Evolutionary conservation across 2,797 vertebrate genomes (phyloP).

Genomic region (Liparis tanakae): DNA sequence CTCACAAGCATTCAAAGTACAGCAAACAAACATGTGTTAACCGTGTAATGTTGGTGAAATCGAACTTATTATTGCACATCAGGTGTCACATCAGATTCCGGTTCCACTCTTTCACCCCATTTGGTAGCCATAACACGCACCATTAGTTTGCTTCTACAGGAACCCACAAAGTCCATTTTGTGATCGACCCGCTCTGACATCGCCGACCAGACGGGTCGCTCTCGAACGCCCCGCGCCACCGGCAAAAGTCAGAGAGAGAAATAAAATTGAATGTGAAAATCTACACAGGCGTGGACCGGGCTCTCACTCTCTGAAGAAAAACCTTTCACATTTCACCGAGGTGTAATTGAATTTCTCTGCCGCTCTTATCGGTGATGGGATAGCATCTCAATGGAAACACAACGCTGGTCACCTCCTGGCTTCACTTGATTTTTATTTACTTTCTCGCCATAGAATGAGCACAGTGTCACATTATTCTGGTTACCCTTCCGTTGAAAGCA

Average conservation of each 20-base stretch:
- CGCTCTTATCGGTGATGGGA: conserved; percentile 50
- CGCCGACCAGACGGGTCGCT: conserved; percentile 1
- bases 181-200: conserved; percentile 32
- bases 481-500: conserved; percentile 52
- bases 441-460: conserved; percentile 40
- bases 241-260: conserved; percentile 33
- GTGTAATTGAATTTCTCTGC: conserved; percentile 66
- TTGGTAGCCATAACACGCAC: conserved; percentile 38
- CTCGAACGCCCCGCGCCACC: conserved; percentile 23
- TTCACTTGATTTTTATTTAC: conserved; percentile 38
- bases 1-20: conserved; percentile 16
- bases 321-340: conserved; percentile 61
- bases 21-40: not conserved
- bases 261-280: conserved; percentile 51
- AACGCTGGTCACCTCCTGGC: conserved; percentile 6
- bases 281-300: conserved; percentile 3
- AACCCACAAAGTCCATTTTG: conserved; percentile 15
- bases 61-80: conserved; percentile 1
- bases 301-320: conserved; percentile 44
- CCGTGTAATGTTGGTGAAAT: conserved; percentile 16
- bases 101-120: conserved; percentile 22
- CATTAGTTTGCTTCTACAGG: conserved; percentile 42
- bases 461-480: conserved; percentile 27
- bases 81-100: no score
- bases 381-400: conserved; percentile 54